A percentile compares a stretch with the other conserved stretches of the same genome.
Evolutionary conservation across 2,113 vertebrate species (phyloP).

Genomic region (Syngnathoides biaculeatus): DNA sequence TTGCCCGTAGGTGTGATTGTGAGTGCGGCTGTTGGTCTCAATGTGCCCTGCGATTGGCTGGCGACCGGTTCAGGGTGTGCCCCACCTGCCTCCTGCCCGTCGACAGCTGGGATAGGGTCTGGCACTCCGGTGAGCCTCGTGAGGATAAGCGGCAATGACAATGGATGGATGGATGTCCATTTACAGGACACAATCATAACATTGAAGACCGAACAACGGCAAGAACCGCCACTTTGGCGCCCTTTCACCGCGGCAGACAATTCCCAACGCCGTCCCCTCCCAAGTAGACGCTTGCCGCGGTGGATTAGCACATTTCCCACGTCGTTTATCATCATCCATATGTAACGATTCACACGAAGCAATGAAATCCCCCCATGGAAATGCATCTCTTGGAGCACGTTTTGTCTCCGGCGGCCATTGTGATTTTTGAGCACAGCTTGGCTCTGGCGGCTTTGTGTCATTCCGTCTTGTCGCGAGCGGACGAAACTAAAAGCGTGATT

Average conservation of each 20-base stretch:
- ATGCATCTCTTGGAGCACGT: slow-evolving; percentile 32
- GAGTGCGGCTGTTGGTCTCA: no score
- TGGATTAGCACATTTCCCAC: slow-evolving; percentile 9
- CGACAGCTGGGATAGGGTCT: no score
- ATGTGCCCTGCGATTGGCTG: no score
- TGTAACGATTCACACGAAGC: slow-evolving; percentile 45
- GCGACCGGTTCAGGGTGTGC: no score
- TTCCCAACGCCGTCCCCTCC: not conserved
- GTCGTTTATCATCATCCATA: slow-evolving; percentile 52
- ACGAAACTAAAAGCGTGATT: slow-evolving; percentile 61
- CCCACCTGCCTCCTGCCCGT: no score
- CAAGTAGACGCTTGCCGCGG: not conserved
- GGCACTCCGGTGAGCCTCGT: no score
- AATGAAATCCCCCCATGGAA: slow-evolving; percentile 34
- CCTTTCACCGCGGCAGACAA: not conserved
- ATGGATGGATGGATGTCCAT: no score
- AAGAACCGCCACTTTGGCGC: not conserved
- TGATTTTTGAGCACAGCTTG: slow-evolving; percentile 41
- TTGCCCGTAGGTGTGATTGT: no score
- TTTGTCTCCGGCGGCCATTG: slow-evolving; percentile 47
- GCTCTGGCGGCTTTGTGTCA: slow-evolving; percentile 53
- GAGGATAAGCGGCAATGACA: no score
- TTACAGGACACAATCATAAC: not conserved
- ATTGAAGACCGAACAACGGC: no score
- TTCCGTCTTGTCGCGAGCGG: slow-evolving; percentile 20